These are phyloP conservation scores for Anneissia japonica DNA, from an alignment of 35 echinoderm and acorn worm genomes.

Conservation along the genomic window DNA sequence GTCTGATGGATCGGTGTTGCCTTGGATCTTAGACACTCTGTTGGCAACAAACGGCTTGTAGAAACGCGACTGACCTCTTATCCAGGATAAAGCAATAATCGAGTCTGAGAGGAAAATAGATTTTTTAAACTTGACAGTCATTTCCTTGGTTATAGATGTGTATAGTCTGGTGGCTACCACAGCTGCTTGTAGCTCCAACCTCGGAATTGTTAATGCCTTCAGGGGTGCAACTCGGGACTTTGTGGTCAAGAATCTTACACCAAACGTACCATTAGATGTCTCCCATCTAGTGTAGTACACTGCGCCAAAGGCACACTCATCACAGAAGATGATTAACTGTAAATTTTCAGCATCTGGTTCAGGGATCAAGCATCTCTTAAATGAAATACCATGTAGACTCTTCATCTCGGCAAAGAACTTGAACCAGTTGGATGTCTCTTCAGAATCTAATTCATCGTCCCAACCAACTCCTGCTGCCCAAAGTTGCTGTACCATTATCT, in stretches of 20 bases:
- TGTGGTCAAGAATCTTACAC: slow-evolving; percentile 40
- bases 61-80: slow-evolving; percentile 20
- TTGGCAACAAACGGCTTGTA: slow-evolving; percentile 62
- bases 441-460: slow-evolving; percentile 30
- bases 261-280: slow-evolving; percentile 8
- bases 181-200: slow-evolving; percentile 30
- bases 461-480: slow-evolving; percentile 53
- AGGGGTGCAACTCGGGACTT: slow-evolving; percentile 49
- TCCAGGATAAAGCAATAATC: slow-evolving; percentile 42
- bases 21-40: slow-evolving; percentile 49
- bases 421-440: slow-evolving; percentile 5
- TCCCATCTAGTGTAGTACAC: slow-evolving; percentile 34
- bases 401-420: slow-evolving; percentile 55
- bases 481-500: slow-evolving; percentile 60
- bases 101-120: slow-evolving; percentile 38
- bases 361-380: slow-evolving; percentile 31
- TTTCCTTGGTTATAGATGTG: not conserved
- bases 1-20: slow-evolving; percentile 36
- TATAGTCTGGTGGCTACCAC: slow-evolving; percentile 1
- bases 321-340: not conserved
- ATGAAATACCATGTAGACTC: slow-evolving; percentile 17
- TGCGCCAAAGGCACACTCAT: slow-evolving; percentile 38
- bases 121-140: slow-evolving; percentile 2
- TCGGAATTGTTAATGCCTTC: slow-evolving; percentile 19
- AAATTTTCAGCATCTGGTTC: not conserved